These are phyloP conservation scores for Brachionus paranguensis DNA, from an alignment of 1,140 invertebrate species.

Conservation along the genomic window DNA sequence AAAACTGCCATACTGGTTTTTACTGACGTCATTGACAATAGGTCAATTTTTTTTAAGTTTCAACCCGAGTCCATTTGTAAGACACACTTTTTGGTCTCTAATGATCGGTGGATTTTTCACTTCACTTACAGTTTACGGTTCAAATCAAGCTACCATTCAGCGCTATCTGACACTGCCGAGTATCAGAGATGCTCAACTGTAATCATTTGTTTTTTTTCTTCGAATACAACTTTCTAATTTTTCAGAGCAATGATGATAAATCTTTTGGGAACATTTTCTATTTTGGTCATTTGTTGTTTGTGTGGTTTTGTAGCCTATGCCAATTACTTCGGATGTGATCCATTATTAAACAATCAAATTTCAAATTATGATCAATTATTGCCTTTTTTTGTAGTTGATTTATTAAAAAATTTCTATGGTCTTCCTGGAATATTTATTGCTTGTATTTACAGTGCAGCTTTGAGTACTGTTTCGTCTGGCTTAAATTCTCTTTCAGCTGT, in stretches of 20 bases:
- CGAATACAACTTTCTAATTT: background rate
- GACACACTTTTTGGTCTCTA: conserved; percentile 84
- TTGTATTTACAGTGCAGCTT: conserved; percentile 74
- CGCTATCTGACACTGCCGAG: conserved; percentile 76
- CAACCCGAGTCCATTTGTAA: conserved; percentile 62
- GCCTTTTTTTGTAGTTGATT: conserved; percentile 73
- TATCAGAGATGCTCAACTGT: conserved; percentile 60
- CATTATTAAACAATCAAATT: conserved; percentile 28
- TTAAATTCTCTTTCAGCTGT: conserved; percentile 83
- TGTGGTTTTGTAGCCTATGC: conserved; percentile 42
- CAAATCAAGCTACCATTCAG: conserved; percentile 87
- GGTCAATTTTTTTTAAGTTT: conserved; percentile 62
- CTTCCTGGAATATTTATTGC: conserved; percentile 81
- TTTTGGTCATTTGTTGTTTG: conserved; percentile 21
- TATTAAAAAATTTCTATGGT: conserved; percentile 66
- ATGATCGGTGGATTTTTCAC: conserved; percentile 81
- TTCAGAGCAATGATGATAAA: conserved; percentile 40
- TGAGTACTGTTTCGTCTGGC: conserved; percentile 84
- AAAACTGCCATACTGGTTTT: no score
- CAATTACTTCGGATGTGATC: conserved; percentile 42
- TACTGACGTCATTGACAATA: no score
- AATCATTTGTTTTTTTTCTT: background rate
- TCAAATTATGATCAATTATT: conserved; percentile 57
- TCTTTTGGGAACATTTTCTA: background rate
- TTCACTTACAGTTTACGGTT: conserved; percentile 82